These are phyloP conservation scores for Notamacropus eugenii DNA, from an alignment of 2,797 vertebrate genomes.

Conservation along the genomic window DNA sequence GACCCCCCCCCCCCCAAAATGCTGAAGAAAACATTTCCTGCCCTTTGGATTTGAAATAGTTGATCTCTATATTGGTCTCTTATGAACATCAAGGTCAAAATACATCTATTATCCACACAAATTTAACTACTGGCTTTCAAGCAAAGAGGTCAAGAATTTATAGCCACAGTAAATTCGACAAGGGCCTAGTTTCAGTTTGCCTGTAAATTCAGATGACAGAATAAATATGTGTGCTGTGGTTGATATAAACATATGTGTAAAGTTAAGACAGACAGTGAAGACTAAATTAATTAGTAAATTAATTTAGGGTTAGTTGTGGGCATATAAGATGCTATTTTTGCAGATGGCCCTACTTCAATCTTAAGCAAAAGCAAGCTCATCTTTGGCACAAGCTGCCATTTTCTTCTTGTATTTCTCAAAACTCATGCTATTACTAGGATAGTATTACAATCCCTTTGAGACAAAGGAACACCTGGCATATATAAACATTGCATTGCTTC, in stretches of 20 bases:
- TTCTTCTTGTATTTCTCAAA: background rate
- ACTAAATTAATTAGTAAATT: slow-evolving; percentile 59
- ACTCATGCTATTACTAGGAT: background rate
- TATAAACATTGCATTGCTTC: background rate
- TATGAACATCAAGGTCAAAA: slow-evolving; percentile 67
- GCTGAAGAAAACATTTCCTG: slow-evolving; percentile 51
- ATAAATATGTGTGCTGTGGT: slow-evolving; percentile 67
- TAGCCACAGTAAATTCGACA: slow-evolving; percentile 70
- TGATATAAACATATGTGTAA: slow-evolving; percentile 73
- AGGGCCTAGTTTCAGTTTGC: slow-evolving; percentile 57
- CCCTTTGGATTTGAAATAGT: slow-evolving; percentile 70
- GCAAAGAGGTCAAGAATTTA: slow-evolving; percentile 67
- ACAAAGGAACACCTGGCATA: slow-evolving; percentile 46
- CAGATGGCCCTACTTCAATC: slow-evolving; percentile 12
- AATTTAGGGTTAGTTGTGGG: slow-evolving; percentile 62
- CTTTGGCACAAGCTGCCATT: background rate
- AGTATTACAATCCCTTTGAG: background rate
- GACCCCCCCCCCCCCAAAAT: too few relatives aligned
- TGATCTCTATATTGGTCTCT: slow-evolving; percentile 68
- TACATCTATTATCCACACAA: slow-evolving; percentile 70
- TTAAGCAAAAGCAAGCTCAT: slow-evolving; percentile 45
- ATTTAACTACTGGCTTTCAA: slow-evolving; percentile 65
- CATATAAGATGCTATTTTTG: slow-evolving; percentile 41
- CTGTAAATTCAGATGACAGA: slow-evolving; percentile 73
- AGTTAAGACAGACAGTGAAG: slow-evolving; percentile 76